phyloP scores from a whole-genome alignment of 2,797 vertebrate genomes.

The Babyrousa celebensis region DNA sequence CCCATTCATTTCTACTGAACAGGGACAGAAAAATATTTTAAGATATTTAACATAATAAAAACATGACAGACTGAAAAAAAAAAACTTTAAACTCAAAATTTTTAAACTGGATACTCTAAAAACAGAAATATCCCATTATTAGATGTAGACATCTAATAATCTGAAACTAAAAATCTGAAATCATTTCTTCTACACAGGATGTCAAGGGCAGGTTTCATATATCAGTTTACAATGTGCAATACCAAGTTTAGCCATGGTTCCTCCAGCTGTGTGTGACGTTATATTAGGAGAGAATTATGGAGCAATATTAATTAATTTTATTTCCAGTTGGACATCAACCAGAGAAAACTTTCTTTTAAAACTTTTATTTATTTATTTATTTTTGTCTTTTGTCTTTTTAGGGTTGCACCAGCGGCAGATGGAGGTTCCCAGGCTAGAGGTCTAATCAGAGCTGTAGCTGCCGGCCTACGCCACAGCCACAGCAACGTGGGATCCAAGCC shows the following conservation, averaged over 20 bases:
- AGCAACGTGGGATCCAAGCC: too few species aligned
- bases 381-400: too few species aligned
- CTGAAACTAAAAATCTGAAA: neutral
- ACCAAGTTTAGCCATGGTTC: neutral
- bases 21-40: neutral
- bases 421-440: too few species aligned
- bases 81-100: neutral
- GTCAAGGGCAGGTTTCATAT: neutral
- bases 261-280: neutral
- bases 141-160: neutral
- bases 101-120: neutral
- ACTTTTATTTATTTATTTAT: too few species aligned
- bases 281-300: neutral
- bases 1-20: neutral
- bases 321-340: neutral
- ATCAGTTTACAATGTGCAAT: neutral
- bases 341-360: neutral
- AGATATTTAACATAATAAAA: neutral
- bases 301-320: neutral
- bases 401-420: too few species aligned
- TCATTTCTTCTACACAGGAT: neutral
- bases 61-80: neutral
- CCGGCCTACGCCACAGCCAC: too few species aligned
- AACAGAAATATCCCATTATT: neutral
- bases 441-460: too few species aligned